Evolutionary conservation across 2,113 vertebrate genomes (phyloP).

Genomic region (Marmota flaviventris): DNA sequence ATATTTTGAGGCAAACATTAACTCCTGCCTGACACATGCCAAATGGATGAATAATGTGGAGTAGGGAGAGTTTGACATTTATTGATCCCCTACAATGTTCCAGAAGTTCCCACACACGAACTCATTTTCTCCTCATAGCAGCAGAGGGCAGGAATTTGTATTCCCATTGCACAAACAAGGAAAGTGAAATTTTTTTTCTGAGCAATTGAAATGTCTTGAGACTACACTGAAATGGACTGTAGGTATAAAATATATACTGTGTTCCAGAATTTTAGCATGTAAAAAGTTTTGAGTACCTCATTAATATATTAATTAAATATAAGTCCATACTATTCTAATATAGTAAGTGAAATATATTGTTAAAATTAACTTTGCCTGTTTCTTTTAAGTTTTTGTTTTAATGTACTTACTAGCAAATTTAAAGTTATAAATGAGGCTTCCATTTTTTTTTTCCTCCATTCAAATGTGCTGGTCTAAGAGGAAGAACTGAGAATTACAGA

Average conservation of each 20-base stretch:
- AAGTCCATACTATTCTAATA: neutral
- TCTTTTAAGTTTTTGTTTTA: slow-evolving; percentile 36
- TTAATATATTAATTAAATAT: neutral
- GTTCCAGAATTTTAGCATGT: neutral
- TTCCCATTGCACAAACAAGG: neutral
- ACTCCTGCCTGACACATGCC: neutral
- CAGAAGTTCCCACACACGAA: neutral
- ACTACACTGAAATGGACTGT: neutral
- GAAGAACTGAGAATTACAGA: neutral
- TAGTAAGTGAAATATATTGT: neutral
- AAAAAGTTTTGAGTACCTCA: neutral
- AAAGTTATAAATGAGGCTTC: neutral
- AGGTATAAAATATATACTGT: neutral
- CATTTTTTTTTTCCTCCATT: neutral
- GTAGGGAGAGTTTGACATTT: neutral
- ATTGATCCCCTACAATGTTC: neutral
- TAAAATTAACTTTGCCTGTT: neutral
- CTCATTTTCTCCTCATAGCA: neutral
- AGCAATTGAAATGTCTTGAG: neutral
- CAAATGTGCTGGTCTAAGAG: neutral
- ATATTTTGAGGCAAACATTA: slow-evolving; percentile 40
- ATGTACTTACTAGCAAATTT: neutral
- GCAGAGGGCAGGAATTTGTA: neutral
- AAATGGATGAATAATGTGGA: neutral
- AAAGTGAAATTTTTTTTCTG: neutral